Conservation (phyloP, 2,888 invertebrate genomes). For the Acanthococcus lagerstroemiae region DNA sequence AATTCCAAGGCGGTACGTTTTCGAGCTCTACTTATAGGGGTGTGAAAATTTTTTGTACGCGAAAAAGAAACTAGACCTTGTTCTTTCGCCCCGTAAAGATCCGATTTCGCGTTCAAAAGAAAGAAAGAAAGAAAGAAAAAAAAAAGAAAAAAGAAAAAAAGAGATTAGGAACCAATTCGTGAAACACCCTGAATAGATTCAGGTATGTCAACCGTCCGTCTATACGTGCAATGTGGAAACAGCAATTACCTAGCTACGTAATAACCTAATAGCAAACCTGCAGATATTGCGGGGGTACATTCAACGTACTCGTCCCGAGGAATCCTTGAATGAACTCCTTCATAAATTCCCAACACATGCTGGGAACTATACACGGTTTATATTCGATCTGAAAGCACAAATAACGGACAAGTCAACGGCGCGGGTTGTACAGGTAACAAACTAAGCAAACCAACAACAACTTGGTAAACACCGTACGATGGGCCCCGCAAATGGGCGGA, state of each 20-base stretch:
- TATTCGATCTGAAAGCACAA: slow-evolving; percentile 68
- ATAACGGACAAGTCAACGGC: background rate
- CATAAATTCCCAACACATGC: slow-evolving; percentile 81
- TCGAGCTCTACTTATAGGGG: no score
- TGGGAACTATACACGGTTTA: slow-evolving; percentile 76
- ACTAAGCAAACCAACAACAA: background rate
- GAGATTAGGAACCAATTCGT: background rate
- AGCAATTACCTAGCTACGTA: no score
- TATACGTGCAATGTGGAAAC: no score
- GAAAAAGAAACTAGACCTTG: no score
- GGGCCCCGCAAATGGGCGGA: no score
- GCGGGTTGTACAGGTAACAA: background rate
- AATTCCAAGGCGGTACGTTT: no score
- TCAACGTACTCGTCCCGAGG: slow-evolving; percentile 63
- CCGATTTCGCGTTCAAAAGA: no score
- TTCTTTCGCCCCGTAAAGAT: no score
- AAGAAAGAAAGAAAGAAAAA: background rate
- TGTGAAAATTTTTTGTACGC: no score
- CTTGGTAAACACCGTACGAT: no score
- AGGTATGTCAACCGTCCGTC: background rate
- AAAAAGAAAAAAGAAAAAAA: background rate
- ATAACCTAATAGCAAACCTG: slow-evolving; percentile 41
- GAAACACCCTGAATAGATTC: background rate
- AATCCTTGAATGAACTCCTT: slow-evolving; percentile 86
- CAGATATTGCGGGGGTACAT: slow-evolving; percentile 62